These are phyloP conservation scores for Mormyrops attenuatus DNA, from an alignment of 2,797 vertebrate genomes.

Conservation along the genomic window DNA sequence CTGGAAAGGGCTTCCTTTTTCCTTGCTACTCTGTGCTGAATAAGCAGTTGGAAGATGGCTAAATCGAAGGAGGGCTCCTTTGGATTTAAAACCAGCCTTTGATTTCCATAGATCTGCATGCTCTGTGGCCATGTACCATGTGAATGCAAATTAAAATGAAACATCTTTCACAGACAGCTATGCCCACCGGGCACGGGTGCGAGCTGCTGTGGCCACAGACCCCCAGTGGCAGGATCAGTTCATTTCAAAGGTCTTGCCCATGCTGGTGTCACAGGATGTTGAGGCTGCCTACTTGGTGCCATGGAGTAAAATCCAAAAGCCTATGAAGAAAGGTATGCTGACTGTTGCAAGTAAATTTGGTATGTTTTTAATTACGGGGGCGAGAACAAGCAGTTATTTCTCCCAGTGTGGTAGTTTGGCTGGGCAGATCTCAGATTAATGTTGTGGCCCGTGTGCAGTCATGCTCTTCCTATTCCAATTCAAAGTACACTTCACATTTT, in stretches of 20 bases:
- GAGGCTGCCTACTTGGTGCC: conserved; percentile 80
- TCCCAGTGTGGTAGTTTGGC: not conserved
- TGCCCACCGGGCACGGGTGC: conserved; percentile 70
- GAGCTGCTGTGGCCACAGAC: conserved; percentile 70
- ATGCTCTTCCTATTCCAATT: not conserved
- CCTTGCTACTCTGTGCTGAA: not conserved
- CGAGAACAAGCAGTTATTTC: not conserved
- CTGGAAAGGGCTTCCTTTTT: not conserved
- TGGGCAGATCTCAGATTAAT: not conserved
- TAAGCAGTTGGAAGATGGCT: not conserved
- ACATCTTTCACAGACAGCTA: conserved; percentile 67
- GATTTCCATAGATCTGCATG: not conserved
- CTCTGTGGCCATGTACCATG: not conserved
- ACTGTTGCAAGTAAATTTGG: not conserved
- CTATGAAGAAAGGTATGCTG: conserved; percentile 70
- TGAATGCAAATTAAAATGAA: not conserved
- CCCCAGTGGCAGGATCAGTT: conserved; percentile 76
- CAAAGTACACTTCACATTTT: not conserved
- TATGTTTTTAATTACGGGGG: not conserved
- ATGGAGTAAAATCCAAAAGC: conserved; percentile 72
- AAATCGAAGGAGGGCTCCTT: not conserved
- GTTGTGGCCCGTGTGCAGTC: not conserved
- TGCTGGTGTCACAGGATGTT: conserved; percentile 72
- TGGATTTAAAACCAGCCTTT: not conserved
- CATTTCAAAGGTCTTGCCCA: conserved; percentile 63